Conservation (phyloP, 92 coral and sea anemone genomes). For the Pocillopora grandis region DNA sequence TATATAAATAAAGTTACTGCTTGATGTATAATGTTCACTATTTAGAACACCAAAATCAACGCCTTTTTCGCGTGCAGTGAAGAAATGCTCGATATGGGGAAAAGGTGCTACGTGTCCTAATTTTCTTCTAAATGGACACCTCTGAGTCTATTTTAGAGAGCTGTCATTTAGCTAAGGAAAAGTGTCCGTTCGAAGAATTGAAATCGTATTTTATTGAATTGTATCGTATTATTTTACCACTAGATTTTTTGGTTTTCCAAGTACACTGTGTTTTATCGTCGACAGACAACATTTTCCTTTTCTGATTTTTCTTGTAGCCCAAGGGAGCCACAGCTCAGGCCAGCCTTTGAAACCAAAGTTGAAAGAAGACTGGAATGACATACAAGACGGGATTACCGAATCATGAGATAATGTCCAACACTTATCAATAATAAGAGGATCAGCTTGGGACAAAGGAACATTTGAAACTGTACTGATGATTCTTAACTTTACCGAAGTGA, state of each 20-base stretch:
- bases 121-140: too few relatives aligned
- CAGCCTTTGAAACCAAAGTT: slow-evolving; percentile 8
- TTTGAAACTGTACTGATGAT: neutral
- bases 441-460: neutral
- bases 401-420: neutral
- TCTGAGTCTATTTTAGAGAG: too few relatives aligned
- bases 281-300: neutral
- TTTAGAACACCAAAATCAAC: too few relatives aligned
- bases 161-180: too few relatives aligned
- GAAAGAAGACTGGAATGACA: neutral
- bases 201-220: too few relatives aligned
- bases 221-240: too few relatives aligned
- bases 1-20: too few relatives aligned
- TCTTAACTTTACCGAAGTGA: neutral
- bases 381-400: neutral
- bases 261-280: neutral
- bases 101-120: too few relatives aligned
- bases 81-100: too few relatives aligned
- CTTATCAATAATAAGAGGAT: neutral
- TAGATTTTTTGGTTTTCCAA: neutral
- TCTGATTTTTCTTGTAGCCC: slow-evolving; percentile 15
- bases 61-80: too few relatives aligned
- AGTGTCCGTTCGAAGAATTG: too few relatives aligned
- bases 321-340: slow-evolving; percentile 43
- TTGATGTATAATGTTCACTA: too few relatives aligned